Evolutionary conservation across 2,113 vertebrate genomes (phyloP), one percentile per base, ranked within the genome.

Genomic region (Clarias magur): DNA sequence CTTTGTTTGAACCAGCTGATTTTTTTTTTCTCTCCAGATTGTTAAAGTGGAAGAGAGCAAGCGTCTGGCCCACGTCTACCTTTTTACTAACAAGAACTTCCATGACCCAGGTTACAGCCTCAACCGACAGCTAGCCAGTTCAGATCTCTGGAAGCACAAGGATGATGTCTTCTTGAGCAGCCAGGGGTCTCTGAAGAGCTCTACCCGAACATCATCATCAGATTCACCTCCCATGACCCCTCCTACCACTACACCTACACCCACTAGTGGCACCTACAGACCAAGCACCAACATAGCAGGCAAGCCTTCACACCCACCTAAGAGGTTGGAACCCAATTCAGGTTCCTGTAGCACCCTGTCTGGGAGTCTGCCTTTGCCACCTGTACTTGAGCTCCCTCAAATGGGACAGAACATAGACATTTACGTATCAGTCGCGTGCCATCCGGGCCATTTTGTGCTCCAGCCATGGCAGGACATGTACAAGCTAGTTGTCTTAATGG

Each of bases 391-490:
- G 68, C 90, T 99, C 80, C 96, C 96, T 0, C 94, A 95, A 79
- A 91, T 94, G 59, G 96, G 96, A 23, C 95, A 96, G 76, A 95
- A 97, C 86, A 94, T 99, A 90, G 98, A 99, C 82, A 93, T 98
- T 7, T 99, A 96, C 0, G 96, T 99, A 23, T 96, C 98, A 0
- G 95, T 99, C 90, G 98, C 98, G 34, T 99, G 98, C 90, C 98
- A 99, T 91, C 98, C 98, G 0, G 98, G 98, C 23, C 96, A 99
- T 92, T 99, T 99, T 90, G 96, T 99, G 87, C 95, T 99, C 88
- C 98, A 99, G 93, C 96, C 97, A 3, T 99, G 97, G 98, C 96
- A 98, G 87, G 98, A 99, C 78, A 95, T 99, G 89, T 98, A 97
- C 89, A 97, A 97, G 73, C 93, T 99, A 90, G 97, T 98, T 62